Percentiles rank a stretch among this genome's conserved stretches.
Evolutionary conservation across 2,888 invertebrate genomes (phyloP).

Genomic region (Carabus problematicus): DNA sequence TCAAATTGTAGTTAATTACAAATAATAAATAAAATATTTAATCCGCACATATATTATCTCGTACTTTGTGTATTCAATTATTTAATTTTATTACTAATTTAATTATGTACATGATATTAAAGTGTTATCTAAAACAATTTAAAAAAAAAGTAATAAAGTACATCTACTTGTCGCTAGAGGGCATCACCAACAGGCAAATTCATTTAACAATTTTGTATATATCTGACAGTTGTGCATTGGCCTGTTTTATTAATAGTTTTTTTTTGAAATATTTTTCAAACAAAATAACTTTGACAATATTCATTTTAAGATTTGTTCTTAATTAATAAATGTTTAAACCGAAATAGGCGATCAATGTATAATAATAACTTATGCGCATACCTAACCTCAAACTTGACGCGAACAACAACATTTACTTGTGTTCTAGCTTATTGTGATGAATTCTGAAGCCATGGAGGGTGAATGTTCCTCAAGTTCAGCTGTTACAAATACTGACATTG

Average conservation of each 20-base stretch:
- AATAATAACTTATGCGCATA: neutral
- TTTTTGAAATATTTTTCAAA: neutral
- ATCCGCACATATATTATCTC: neutral
- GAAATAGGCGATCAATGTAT: neutral
- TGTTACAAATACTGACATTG: constrained; percentile 11
- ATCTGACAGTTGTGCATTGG: constrained; percentile 1
- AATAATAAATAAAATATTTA: neutral
- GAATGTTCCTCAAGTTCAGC: constrained; percentile 33
- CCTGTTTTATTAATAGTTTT: no score
- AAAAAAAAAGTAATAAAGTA: no score
- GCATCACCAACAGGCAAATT: neutral
- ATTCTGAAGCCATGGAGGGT: constrained; percentile 27
- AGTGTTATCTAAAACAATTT: no score
- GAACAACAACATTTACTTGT: neutral
- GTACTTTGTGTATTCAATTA: neutral
- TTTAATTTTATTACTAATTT: no score
- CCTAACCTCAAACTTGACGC: constrained; percentile 1
- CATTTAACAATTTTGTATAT: neutral
- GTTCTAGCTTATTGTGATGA: constrained; percentile 13
- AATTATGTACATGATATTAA: no score
- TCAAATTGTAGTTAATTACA: constrained; percentile 10
- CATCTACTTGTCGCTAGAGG: no score
- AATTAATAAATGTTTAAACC: neutral
- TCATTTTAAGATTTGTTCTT: neutral
- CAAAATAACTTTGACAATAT: neutral